Percentiles rank a stretch among this genome's conserved stretches.
Evolutionary conservation across 2,113 vertebrate species (phyloP).

Genomic region (Dromiciops gliroides): DNA sequence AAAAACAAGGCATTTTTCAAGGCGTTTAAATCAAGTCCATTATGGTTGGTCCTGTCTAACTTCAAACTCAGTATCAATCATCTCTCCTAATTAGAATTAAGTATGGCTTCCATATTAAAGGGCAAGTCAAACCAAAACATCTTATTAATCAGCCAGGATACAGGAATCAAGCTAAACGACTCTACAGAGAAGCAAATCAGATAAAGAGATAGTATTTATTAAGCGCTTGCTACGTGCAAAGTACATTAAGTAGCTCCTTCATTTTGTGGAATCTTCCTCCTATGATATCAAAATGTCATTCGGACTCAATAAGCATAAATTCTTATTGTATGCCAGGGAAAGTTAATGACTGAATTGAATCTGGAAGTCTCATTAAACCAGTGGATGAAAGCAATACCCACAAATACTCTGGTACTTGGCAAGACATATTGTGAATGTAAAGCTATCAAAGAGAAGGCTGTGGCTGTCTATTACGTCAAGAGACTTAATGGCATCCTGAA

Average conservation of each 20-base stretch:
- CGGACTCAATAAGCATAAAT: not conserved
- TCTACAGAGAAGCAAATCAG: not conserved
- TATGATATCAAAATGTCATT: not conserved
- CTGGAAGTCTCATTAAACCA: not conserved
- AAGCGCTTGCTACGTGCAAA: not conserved
- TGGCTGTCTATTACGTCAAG: not conserved
- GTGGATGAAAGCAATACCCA: not conserved
- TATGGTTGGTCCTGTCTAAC: not conserved
- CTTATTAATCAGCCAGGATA: not conserved
- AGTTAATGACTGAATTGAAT: not conserved
- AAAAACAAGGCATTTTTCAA: not conserved
- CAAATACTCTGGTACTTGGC: not conserved
- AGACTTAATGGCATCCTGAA: not conserved
- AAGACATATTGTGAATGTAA: not conserved
- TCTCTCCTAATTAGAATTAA: not conserved
- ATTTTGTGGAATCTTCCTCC: not conserved
- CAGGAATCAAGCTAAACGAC: not conserved
- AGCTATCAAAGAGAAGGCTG: not conserved
- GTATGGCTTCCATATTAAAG: not conserved
- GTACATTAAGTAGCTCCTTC: not conserved
- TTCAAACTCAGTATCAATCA: not conserved
- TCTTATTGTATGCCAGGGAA: not conserved
- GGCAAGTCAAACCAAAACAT: not conserved
- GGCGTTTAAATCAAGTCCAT: not conserved
- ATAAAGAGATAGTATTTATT: not conserved